A percentile compares a stretch with the other conserved stretches of the same genome.
phyloP scores from a whole-genome alignment of 2,113 vertebrate species.

The Seriola rivoliana region DNA sequence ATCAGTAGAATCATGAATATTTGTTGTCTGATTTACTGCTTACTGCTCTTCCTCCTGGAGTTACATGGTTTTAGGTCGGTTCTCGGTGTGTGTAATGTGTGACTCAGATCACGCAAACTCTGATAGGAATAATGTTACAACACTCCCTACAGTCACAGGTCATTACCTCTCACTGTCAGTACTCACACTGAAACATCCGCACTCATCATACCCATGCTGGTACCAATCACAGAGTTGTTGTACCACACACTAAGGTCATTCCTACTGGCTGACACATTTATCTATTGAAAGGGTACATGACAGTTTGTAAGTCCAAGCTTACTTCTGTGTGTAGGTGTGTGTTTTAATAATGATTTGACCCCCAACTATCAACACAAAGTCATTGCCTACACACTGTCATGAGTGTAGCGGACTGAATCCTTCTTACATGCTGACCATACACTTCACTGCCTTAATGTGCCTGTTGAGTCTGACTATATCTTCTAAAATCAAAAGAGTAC shows the following conservation, averaged over 20 bases:
- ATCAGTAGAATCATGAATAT: too few species aligned
- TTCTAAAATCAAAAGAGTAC: constrained; percentile 5
- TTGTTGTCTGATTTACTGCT: too few species aligned
- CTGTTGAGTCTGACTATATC: constrained; percentile 4
- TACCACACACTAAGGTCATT: constrained; percentile 13
- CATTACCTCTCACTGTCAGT: not conserved
- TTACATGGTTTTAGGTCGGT: not conserved
- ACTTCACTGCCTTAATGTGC: not conserved
- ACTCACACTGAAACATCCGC: not conserved
- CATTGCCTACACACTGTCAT: not conserved
- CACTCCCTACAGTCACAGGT: not conserved
- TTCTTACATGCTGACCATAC: not conserved
- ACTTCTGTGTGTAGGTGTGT: constrained; percentile 3
- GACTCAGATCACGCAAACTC: not conserved
- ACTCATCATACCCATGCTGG: not conserved
- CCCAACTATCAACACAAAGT: constrained; percentile 37
- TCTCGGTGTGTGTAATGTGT: not conserved
- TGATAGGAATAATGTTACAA: not conserved
- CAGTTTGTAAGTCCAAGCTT: not conserved
- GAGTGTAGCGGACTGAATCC: not conserved
- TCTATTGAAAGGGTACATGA: not conserved
- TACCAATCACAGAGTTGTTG: not conserved
- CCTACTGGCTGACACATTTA: not conserved
- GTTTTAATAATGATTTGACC: constrained; percentile 23
- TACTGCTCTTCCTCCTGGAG: not conserved